Percentiles rank a stretch among this genome's conserved stretches.
Evolutionary conservation across 2,797 vertebrate species (phyloP).

Genomic region (Glyptemys insculpta): DNA sequence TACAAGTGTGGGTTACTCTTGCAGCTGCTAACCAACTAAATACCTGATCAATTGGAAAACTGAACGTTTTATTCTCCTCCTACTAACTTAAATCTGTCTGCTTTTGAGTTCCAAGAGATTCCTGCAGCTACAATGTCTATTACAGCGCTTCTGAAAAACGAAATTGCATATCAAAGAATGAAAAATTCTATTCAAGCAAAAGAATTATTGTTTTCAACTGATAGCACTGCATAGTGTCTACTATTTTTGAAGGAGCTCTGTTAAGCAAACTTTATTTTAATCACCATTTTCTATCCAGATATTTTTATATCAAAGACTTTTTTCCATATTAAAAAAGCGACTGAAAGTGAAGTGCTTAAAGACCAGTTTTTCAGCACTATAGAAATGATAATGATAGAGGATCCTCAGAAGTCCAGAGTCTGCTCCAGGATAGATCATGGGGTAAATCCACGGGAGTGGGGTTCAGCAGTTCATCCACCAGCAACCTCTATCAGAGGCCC

Average conservation of each 20-base stretch:
- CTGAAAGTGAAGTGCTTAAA: neutral
- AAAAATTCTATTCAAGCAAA: neutral
- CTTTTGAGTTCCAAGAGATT: slow-evolving; percentile 6
- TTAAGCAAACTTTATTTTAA: neutral
- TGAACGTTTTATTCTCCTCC: neutral
- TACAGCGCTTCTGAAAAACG: neutral
- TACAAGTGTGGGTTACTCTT: neutral
- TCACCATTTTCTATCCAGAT: slow-evolving; percentile 15
- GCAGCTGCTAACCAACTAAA: neutral
- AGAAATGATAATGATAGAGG: neutral
- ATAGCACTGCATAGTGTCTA: neutral
- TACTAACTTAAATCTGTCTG: neutral
- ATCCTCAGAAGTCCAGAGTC: slow-evolving; percentile 6
- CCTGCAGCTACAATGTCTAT: neutral
- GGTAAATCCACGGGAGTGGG: neutral
- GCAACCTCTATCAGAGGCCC: neutral
- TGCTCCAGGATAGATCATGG: neutral
- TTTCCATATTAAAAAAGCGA: neutral
- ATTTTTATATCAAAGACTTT: neutral
- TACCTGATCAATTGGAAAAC: neutral
- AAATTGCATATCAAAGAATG: neutral
- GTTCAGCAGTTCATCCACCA: neutral
- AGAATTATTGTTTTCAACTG: neutral
- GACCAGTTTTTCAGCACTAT: neutral
- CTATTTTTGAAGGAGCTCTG: neutral